phyloP scores from a whole-genome alignment of 2,888 invertebrate species.

The Volucella inanis region DNA sequence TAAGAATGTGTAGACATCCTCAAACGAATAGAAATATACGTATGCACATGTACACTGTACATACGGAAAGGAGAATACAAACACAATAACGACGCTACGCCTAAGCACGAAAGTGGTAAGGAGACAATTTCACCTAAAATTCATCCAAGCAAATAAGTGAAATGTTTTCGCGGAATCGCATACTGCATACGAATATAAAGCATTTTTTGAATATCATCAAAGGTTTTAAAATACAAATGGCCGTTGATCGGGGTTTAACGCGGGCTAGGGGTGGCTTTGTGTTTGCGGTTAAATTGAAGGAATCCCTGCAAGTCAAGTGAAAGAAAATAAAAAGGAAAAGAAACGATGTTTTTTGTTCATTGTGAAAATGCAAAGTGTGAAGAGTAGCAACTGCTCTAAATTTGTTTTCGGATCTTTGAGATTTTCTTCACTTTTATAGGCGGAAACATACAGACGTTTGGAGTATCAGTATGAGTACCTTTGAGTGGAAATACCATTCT shows the following conservation, averaged over 20 bases:
- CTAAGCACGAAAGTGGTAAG: constrained; percentile 48
- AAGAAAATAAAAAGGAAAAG: not conserved
- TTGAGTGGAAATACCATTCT: too few species aligned
- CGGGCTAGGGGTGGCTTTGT: not conserved
- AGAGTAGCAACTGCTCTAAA: constrained; percentile 21
- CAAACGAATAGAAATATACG: not conserved
- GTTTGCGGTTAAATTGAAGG: not conserved
- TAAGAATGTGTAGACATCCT: not conserved
- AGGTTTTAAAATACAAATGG: constrained; percentile 45
- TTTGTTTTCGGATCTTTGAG: constrained; percentile 8
- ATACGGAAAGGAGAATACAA: not conserved
- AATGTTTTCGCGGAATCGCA: constrained; percentile 51
- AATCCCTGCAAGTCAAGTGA: not conserved
- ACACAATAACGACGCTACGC: too few species aligned
- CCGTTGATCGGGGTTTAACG: not conserved
- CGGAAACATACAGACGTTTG: not conserved
- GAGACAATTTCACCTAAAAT: constrained; percentile 50
- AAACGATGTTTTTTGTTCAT: too few species aligned
- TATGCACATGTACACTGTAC: too few species aligned
- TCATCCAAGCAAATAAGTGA: constrained; percentile 65
- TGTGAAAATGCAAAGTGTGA: constrained; percentile 1
- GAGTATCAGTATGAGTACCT: too few species aligned
- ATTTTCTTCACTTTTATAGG: constrained; percentile 3
- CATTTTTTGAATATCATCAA: constrained; percentile 61
- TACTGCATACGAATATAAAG: constrained; percentile 47